A percentile compares a stretch with the other conserved stretches of the same genome.
Conservation (phyloP, 2,888 invertebrate genomes). For the Dusona sp. region DNA sequence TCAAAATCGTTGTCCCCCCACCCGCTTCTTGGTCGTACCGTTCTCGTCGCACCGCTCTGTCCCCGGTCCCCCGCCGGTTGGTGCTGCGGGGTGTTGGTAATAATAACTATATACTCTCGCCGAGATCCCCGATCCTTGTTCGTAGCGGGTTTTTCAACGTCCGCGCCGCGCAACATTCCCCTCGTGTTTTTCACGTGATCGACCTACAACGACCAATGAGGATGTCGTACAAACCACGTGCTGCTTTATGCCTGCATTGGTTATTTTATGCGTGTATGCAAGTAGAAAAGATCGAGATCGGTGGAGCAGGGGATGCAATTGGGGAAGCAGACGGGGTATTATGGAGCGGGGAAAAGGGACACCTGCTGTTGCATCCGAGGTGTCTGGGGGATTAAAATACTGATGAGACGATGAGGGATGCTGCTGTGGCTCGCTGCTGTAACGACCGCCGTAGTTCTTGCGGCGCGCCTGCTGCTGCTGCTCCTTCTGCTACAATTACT, state of each 20-base stretch:
- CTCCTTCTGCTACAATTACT: no score
- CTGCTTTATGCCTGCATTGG: neutral
- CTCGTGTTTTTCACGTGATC: constrained; percentile 82
- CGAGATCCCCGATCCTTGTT: constrained; percentile 12
- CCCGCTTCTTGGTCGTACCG: neutral
- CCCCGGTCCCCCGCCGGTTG: neutral
- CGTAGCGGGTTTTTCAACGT: constrained; percentile 32
- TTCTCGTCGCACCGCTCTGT: neutral
- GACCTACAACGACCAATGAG: constrained; percentile 68
- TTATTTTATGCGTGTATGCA: neutral
- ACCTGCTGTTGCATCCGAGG: constrained; percentile 2
- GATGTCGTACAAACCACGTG: constrained; percentile 47
- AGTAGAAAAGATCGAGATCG: neutral
- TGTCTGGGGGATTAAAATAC: neutral
- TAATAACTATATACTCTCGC: neutral
- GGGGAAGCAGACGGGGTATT: neutral
- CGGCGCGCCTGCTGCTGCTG: neutral
- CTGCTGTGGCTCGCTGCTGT: neutral
- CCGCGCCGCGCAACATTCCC: constrained; percentile 27
- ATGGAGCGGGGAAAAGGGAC: no score
- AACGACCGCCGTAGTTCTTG: neutral
- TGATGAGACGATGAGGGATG: neutral
- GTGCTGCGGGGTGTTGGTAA: neutral
- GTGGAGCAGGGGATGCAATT: no score
- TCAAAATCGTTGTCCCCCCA: neutral